These are phyloP conservation scores for Melanerpes formicivorus DNA, from an alignment of 2,113 vertebrate species.

Conservation along the genomic window DNA sequence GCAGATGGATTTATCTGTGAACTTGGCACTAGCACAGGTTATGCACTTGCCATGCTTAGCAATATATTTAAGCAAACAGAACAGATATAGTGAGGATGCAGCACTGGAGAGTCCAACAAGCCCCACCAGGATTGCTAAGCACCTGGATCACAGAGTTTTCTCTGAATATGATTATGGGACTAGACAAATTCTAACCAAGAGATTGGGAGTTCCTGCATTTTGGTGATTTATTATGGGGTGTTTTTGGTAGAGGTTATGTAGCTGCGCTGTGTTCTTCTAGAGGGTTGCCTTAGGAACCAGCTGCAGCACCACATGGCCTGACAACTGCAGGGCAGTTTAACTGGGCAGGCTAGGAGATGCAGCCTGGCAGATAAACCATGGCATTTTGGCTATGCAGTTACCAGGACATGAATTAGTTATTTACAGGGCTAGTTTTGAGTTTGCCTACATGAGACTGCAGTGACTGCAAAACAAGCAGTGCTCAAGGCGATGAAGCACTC, in stretches of 20 bases:
- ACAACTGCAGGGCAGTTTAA: fast-evolving
- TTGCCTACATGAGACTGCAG: background rate
- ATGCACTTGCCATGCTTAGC: background rate
- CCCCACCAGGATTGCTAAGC: background rate
- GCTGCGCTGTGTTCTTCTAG: background rate
- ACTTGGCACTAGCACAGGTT: background rate
- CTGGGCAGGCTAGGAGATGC: background rate
- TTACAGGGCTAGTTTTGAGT: background rate
- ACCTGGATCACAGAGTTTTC: background rate
- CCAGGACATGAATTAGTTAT: fast-evolving
- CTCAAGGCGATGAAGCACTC: background rate
- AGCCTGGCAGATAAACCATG: background rate
- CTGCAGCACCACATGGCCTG: background rate
- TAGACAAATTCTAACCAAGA: background rate
- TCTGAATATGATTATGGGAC: background rate
- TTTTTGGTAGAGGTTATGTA: background rate
- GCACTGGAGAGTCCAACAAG: background rate
- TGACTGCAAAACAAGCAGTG: background rate
- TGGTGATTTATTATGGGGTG: background rate
- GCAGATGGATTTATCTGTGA: background rate
- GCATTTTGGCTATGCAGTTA: background rate
- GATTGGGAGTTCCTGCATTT: background rate
- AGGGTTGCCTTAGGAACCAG: background rate
- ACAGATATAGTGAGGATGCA: background rate
- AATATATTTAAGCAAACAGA: background rate